Evolutionary conservation across 2,113 vertebrate genomes (phyloP).

Genomic region (Opisthocomus hoazin): DNA sequence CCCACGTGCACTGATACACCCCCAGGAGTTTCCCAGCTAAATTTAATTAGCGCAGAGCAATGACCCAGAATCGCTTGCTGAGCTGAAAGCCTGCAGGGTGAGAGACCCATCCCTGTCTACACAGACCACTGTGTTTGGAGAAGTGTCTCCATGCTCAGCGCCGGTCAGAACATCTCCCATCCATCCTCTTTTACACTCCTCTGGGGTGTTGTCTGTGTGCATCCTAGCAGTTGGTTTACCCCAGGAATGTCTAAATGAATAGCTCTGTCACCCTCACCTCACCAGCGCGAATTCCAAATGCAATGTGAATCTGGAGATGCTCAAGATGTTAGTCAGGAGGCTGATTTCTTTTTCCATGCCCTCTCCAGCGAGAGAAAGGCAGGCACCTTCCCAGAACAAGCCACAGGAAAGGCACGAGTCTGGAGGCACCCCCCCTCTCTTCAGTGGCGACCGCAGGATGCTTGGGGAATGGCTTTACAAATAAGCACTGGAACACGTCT

Average conservation of each 20-base stretch:
- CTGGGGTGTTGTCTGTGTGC: background rate
- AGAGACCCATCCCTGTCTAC: background rate
- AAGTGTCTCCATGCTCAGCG: background rate
- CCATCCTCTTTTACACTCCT: background rate
- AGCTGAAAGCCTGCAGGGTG: background rate
- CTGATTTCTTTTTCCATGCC: background rate
- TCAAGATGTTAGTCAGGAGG: background rate
- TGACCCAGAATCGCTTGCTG: background rate
- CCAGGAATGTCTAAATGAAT: background rate
- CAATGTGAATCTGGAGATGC: background rate
- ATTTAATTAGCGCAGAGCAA: background rate
- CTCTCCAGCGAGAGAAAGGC: background rate
- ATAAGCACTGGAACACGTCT: background rate
- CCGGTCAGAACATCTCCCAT: background rate
- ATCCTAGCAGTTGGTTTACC: background rate
- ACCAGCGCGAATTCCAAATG: background rate
- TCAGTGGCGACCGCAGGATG: too few relatives aligned
- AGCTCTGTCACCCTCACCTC: background rate
- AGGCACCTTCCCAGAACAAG: background rate
- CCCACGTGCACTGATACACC: background rate
- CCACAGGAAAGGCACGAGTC: background rate
- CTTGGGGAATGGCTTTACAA: background rate
- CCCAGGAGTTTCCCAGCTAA: background rate
- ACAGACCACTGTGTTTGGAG: background rate
- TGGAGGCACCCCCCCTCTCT: fast-evolving